Conservation (phyloP, 1,140 invertebrate genomes). For the Lepidotrigona ventralis region DNA sequence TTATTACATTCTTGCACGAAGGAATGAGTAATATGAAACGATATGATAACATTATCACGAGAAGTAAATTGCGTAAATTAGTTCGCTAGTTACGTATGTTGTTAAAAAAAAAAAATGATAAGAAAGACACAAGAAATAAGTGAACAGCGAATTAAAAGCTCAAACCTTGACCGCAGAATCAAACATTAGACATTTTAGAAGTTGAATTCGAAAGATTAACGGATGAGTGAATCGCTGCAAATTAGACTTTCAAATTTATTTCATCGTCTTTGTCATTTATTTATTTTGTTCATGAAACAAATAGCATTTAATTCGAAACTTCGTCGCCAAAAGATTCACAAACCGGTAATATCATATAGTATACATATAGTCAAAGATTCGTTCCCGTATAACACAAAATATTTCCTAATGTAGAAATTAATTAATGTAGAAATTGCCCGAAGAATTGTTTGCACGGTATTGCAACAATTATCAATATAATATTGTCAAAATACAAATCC, state of each 20-base stretch:
- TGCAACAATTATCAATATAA: fast-evolving
- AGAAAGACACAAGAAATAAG: too few relatives aligned
- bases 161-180: not conserved
- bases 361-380: not conserved
- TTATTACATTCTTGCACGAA: conserved; percentile 2
- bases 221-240: too few relatives aligned
- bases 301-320: too few relatives aligned
- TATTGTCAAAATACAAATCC: not conserved
- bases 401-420: not conserved
- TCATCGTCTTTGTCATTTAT: too few relatives aligned
- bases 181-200: not conserved
- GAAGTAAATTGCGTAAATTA: not conserved
- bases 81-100: not conserved
- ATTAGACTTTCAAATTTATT: too few relatives aligned
- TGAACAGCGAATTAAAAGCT: not conserved
- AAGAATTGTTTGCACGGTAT: not conserved
- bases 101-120: too few relatives aligned
- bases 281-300: too few relatives aligned
- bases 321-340: not conserved
- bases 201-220: too few relatives aligned
- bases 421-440: not conserved
- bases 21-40: not conserved
- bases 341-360: not conserved
- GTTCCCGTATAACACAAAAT: not conserved
- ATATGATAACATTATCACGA: not conserved